Conservation (phyloP, 2,113 vertebrate species). For the Arothron firmamentum region DNA sequence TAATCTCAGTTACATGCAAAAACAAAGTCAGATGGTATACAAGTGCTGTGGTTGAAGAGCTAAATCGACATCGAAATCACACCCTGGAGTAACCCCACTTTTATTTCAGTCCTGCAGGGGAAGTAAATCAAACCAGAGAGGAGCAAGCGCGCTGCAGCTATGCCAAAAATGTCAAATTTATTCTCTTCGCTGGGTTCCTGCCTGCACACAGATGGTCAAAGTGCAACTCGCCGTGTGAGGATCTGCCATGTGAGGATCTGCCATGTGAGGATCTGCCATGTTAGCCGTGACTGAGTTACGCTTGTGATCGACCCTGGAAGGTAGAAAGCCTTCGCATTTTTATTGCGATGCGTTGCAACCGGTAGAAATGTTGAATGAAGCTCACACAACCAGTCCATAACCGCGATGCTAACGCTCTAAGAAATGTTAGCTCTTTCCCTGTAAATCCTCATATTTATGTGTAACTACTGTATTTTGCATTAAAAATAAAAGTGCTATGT, state of each 20-base stretch:
- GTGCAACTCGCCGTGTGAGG: conserved; percentile 45
- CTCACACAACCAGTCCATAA: conserved; percentile 37
- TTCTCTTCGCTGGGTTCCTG: conserved; percentile 45
- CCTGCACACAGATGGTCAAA: conserved; percentile 56
- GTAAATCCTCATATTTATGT: too few species aligned
- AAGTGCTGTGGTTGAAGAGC: conserved; percentile 42
- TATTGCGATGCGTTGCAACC: too few species aligned
- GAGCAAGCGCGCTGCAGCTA: conserved; percentile 33
- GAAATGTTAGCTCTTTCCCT: too few species aligned
- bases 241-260: conserved; percentile 20
- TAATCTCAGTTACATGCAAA: background rate
- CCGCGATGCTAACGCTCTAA: background rate
- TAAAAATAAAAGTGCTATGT: too few species aligned
- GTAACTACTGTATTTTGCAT: too few species aligned
- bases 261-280: conserved; percentile 32
- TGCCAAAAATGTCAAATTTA: conserved; percentile 60
- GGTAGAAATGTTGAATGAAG: too few species aligned
- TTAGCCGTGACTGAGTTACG: background rate
- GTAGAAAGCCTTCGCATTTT: background rate
- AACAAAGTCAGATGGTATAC: background rate
- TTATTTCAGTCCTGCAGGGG: conserved; percentile 41
- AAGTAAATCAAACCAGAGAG: conserved; percentile 59
- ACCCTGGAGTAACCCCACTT: conserved; percentile 32
- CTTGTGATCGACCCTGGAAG: background rate
- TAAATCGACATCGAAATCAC: conserved; percentile 58